Evolutionary conservation across 2,113 vertebrate genomes (phyloP).

Genomic region (Sinocyclocheilus anshuiensis): DNA sequence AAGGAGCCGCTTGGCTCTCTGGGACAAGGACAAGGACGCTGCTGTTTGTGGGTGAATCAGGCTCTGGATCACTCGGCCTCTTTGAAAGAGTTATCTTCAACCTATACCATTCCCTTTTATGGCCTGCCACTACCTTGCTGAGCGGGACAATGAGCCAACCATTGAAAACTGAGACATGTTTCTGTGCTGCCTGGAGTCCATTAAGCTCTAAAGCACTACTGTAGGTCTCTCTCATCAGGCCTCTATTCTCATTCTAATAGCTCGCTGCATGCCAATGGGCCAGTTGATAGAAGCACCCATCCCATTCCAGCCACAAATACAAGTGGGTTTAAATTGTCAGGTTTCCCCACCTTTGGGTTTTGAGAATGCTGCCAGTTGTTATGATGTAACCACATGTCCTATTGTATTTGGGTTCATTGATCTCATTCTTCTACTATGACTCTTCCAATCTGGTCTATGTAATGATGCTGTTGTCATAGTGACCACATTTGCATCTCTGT

Average conservation of each 20-base stretch:
- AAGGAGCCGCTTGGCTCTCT: constrained; percentile 42
- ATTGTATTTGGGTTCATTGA: constrained; percentile 5
- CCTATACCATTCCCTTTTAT: constrained; percentile 52
- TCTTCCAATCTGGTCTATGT: neutral
- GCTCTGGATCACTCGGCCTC: constrained; percentile 35
- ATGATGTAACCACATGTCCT: constrained; percentile 1
- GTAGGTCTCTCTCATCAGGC: constrained; percentile 55
- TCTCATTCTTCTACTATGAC: neutral
- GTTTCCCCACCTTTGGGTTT: constrained; percentile 8
- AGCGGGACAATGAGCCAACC: constrained; percentile 54
- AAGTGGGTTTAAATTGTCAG: constrained; percentile 28
- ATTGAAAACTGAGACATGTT: constrained; percentile 55
- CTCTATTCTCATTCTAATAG: constrained; percentile 59
- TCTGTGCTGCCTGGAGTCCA: constrained; percentile 50
- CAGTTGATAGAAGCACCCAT: constrained; percentile 29
- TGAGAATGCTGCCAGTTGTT: constrained; percentile 2
- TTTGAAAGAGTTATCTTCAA: constrained; percentile 56
- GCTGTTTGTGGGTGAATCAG: constrained; percentile 49
- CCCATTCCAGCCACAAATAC: constrained; percentile 47
- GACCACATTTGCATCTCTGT: neutral
- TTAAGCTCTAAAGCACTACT: constrained; percentile 56
- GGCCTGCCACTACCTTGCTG: constrained; percentile 57
- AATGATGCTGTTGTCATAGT: neutral
- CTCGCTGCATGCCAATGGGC: constrained; percentile 45
- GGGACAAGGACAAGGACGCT: constrained; percentile 49